Evolutionary conservation across 2,888 invertebrate species (phyloP).

Genomic region (Drosophila bunnanda): DNA sequence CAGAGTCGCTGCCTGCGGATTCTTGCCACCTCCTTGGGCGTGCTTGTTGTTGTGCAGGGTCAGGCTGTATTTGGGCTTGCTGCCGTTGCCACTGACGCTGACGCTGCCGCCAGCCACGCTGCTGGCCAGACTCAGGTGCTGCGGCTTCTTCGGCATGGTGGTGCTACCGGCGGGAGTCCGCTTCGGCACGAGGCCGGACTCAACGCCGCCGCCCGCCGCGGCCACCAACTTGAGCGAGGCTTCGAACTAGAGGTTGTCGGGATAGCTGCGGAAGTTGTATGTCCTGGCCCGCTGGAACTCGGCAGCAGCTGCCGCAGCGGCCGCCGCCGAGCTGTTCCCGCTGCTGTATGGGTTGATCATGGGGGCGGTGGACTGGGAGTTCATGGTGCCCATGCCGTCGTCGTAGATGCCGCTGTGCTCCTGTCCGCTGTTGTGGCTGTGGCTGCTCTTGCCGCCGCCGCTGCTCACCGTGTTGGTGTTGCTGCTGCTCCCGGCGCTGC

Average conservation of each 20-base stretch:
- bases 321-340: slow-evolving; percentile 57
- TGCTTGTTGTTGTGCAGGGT: slow-evolving; percentile 75
- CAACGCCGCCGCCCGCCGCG: slow-evolving; percentile 37
- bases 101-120: slow-evolving; percentile 34
- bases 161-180: slow-evolving; percentile 40
- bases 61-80: slow-evolving; percentile 74
- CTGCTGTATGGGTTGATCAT: slow-evolving; percentile 82
- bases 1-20: slow-evolving; percentile 37
- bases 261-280: slow-evolving; percentile 84
- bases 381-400: slow-evolving; percentile 83
- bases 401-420: slow-evolving; percentile 80
- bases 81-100: slow-evolving; percentile 21
- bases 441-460: slow-evolving; percentile 74
- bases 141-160: slow-evolving; percentile 79
- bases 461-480: slow-evolving; percentile 75
- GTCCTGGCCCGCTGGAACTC: slow-evolving; percentile 84
- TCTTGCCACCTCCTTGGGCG: slow-evolving; percentile 47
- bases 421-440: slow-evolving; percentile 61
- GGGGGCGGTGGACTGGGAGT: slow-evolving; percentile 83
- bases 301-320: slow-evolving; percentile 70
- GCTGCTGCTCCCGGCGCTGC: slow-evolving; percentile 67
- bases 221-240: slow-evolving; percentile 74
- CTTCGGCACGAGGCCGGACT: slow-evolving; percentile 19
- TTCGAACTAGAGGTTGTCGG: slow-evolving; percentile 84
- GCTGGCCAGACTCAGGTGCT: slow-evolving; percentile 65